Evolutionary conservation across 2,113 vertebrate species (phyloP).

Genomic region (Taurulus bubalis): DNA sequence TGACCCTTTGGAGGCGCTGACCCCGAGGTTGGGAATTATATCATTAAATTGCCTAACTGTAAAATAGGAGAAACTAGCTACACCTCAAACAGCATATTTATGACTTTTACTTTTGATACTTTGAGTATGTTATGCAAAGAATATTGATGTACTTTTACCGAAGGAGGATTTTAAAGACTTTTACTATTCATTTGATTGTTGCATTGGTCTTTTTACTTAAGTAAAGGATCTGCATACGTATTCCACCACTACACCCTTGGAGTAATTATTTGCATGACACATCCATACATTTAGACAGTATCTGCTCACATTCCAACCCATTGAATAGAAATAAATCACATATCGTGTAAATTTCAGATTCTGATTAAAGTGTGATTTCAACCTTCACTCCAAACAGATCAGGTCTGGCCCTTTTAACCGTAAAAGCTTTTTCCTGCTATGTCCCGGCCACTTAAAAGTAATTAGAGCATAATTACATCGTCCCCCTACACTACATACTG

Average conservation of each 20-base stretch:
- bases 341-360: background rate
- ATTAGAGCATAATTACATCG: constrained; percentile 12
- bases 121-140: too few species aligned
- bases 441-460: constrained; percentile 14
- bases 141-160: too few species aligned
- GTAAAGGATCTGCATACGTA: background rate
- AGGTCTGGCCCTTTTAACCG: background rate
- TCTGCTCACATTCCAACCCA: background rate
- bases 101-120: too few species aligned
- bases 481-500: background rate
- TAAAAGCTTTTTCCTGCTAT: constrained; percentile 6
- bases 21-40: too few species aligned
- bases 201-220: background rate
- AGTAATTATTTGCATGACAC: background rate
- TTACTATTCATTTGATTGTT: background rate
- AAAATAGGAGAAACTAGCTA: too few species aligned
- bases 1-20: too few species aligned
- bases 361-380: background rate
- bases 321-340: background rate
- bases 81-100: too few species aligned
- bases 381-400: background rate
- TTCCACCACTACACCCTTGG: background rate
- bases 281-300: background rate
- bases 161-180: background rate
- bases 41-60: too few species aligned